Evolutionary conservation across 2,797 vertebrate genomes (phyloP), one percentile per base, ranked within the genome.

Genomic region (Phalloptychus januarius): DNA sequence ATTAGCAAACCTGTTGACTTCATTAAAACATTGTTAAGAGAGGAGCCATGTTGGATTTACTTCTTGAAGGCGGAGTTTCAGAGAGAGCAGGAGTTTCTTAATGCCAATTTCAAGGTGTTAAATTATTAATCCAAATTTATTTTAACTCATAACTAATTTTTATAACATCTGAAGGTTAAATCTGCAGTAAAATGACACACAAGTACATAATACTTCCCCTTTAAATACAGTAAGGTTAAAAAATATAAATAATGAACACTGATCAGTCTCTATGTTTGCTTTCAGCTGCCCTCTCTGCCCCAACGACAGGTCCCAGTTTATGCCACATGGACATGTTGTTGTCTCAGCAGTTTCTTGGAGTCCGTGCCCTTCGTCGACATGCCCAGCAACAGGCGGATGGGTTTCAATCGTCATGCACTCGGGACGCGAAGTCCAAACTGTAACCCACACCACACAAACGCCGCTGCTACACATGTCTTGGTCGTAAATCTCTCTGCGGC

Each of bases 401-500:
- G 38, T 74, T 83, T 74, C 75, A 84, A 74, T 44, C 44, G 76
- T 77, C 79, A 63, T 3, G 2, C 73, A 11, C 3, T 0, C 7
- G 13, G 61, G 46, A 80, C 40, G 44, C 31, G 3, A 73, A 52
- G 79, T 16, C 38, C 71, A 70, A 25, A 13, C 0, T 10, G 91
- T 71, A 91, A 87, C 73, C 42, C 25, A 82, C 75, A 76, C 80
- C 75, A 0, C 75, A 61, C 72, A 63, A 74, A 79, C 77, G 25
- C 69, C 56, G 36, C 80, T 20, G 71, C 61, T 61, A 79, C 78
- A 84, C 76, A 69, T 70, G 81, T 79, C 79, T 0, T 10, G 36
- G 40, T 38, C 28, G 48, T 86, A 77, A 88, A 86, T 89, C 78
- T 81, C 58, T 79, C 71, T 1, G 40, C 63, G 28, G 52, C 12